Base-by-base conservation (phyloP, 2,113 vertebrate species). In the Nibea coibor region DNA sequence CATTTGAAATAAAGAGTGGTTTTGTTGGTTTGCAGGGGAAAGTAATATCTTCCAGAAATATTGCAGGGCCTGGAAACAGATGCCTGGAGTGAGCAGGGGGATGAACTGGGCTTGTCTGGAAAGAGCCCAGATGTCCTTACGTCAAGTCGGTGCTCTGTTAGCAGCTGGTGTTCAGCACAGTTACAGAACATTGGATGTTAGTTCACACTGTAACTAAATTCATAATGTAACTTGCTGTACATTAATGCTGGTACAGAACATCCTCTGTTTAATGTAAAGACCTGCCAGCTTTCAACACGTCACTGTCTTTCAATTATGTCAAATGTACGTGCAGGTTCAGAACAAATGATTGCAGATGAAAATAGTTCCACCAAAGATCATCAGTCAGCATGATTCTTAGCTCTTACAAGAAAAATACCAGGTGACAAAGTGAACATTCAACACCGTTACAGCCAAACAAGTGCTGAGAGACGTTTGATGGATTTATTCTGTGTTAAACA, bases 11-110 rank as follows among this genome's bases (percentile, higher is more conserved):
- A 92, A 93, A 94, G 87, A 82, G 87, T 42, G 87, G 88, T 89
- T 89, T 89, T 93, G 88, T 93, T 88, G 80, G 88, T 91, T 87
- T 83, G 84, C 84, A 88, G 68, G 72, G 84, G 80, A 83, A 89
- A 86, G 90, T 93, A 91, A 94, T 87, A 90, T 91, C 92, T 94
- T 94, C 93, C 94, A 94, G 89, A 88, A 85, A 72, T 77, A 72
- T 77, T 77, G 87, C 75, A 47, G 75, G 47, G 76, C 79, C 78
- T 85, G 87, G 91, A 91, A 91, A 85, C 88, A 90, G 88, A 88
- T 89, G 90, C 76, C 72, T 90, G 82, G 69, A 84, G 43, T 71
- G 73, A 86, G 68, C 53, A 35, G 35, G 35, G 71, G 82, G 86
- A 84, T 82, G 80, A 80, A 91, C 81, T n/a, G 72, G 54, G 76